phyloP scores from a whole-genome alignment of 2,888 invertebrate species.

The Aplocera efformata region DNA sequence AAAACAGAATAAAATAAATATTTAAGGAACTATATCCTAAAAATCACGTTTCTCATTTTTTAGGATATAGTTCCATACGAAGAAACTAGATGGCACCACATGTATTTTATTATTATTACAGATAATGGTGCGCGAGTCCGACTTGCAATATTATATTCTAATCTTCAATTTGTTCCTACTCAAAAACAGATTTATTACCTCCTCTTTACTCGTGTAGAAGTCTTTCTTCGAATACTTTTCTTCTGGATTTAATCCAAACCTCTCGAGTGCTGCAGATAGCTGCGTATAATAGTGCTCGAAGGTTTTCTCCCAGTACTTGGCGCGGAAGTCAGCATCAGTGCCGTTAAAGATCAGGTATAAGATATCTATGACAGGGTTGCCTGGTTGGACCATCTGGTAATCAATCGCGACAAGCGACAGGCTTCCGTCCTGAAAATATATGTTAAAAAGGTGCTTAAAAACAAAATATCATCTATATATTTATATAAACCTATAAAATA shows the following conservation, averaged over 20 bases:
- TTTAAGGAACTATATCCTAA: too few species aligned
- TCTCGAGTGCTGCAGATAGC: conserved; percentile 35
- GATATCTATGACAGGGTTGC: conserved; percentile 42
- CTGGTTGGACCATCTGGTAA: conserved; percentile 46
- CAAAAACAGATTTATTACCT: too few species aligned
- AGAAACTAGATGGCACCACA: too few species aligned
- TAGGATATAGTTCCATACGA: too few species aligned
- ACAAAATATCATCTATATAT: too few species aligned
- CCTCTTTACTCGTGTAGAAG: conserved; percentile 43
- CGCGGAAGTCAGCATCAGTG: conserved; percentile 50
- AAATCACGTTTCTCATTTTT: too few species aligned
- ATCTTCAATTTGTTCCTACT: too few species aligned
- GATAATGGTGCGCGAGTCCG: too few species aligned
- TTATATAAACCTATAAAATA: neutral
- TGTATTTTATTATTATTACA: too few species aligned
- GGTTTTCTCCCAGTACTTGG: conserved; percentile 30
- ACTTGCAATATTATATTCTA: too few species aligned
- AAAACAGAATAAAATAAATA: too few species aligned
- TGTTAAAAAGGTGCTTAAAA: neutral
- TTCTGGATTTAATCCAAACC: conserved; percentile 37
- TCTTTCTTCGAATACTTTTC: conserved; percentile 42
- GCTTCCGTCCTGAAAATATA: conserved; percentile 23
- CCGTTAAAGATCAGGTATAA: conserved; percentile 48
- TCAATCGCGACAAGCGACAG: conserved; percentile 41
- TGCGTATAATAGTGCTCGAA: conserved; percentile 37